Evolutionary conservation across 23 tunicate genomes (phyloP), one percentile per base, ranked within the genome.

Genomic region (Diplosoma virens): DNA sequence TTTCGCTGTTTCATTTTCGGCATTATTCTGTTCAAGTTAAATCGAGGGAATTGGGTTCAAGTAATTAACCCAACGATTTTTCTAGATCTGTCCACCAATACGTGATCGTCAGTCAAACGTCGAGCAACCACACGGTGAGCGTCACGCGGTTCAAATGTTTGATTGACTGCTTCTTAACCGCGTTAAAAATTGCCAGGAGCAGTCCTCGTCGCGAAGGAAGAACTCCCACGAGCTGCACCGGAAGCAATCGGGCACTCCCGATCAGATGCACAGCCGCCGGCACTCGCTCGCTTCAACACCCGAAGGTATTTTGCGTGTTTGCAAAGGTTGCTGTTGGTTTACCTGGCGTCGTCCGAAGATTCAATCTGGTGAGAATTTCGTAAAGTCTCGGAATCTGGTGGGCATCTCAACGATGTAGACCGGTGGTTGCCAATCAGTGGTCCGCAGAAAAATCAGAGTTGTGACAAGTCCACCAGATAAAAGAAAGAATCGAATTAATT

Each of bases 51-150:
- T 41, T 41, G 50, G 24, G 4, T 16, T 55, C 20, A 20, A 55
- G 20, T 20, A 25, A 11, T 11, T 55, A 55, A 16, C 24, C 6
- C 17, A 55, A 20, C 24, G 21, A 16, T 55, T 16, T 0, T 69
- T 81, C 47, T 47, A 81, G 85, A 9, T 55, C 70, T 26, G 47
- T 34, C 1, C 56, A 28, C 7, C 86, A 82, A 48, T 82, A 82
- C 61, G 86, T 82, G 5, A 50, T 82, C 25, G 47, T 82, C 26
- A 68, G 86, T 47, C 70, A 54, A 66, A 20, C 37, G 2, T 50
- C 47, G 47, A 9, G n/a, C 35, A 61, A 61, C 35, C 28, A 29
- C n/a, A 4, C n/a, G 56, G 76, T 37, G 23, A 35, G 54, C 30
- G n/a, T 0, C 20, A 18, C 18, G 20, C n/a, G n/a, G n/a, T n/a